Evolutionary conservation across 2,888 invertebrate species (phyloP).

Genomic region (Melinaea menophilus): DNA sequence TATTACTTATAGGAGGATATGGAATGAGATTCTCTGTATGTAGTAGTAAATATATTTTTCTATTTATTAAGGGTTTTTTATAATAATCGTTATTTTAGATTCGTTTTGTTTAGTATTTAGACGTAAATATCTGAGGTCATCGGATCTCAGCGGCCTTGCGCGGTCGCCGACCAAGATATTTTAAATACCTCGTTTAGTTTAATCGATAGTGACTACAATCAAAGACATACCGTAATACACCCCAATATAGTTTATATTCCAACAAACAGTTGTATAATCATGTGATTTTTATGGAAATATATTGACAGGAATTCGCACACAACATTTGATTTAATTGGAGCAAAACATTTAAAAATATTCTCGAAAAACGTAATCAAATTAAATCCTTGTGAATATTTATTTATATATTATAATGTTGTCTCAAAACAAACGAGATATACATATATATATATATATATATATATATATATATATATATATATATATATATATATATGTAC

Average conservation of each 20-base stretch:
- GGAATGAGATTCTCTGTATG: too few relatives aligned
- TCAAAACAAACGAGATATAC: not conserved
- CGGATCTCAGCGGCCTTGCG: slow-evolving; percentile 70
- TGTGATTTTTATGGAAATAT: not conserved
- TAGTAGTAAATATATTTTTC: too few relatives aligned
- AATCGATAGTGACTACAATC: slow-evolving; percentile 26
- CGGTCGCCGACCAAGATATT: slow-evolving; percentile 73
- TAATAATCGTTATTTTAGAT: not conserved
- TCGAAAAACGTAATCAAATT: not conserved
- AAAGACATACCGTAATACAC: slow-evolving; percentile 4
- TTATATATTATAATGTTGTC: not conserved
- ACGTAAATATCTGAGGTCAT: slow-evolving; percentile 62
- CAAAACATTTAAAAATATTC: slow-evolving; percentile 2
- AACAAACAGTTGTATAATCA: not conserved
- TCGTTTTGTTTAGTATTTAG: slow-evolving; percentile 42
- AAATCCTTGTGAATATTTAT: slow-evolving; percentile 2
- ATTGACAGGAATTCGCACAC: not conserved
- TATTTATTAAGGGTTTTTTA: too few relatives aligned
- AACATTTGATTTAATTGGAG: slow-evolving; percentile 2
- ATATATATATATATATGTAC: too few relatives aligned
- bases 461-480: too few relatives aligned
- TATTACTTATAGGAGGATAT: too few relatives aligned
- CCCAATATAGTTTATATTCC: not conserved
- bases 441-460: too few relatives aligned
- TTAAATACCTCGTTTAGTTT: slow-evolving; percentile 40